These are phyloP conservation scores for Bettongia penicillata DNA, from an alignment of 2,113 vertebrate species.

Conservation along the genomic window DNA sequence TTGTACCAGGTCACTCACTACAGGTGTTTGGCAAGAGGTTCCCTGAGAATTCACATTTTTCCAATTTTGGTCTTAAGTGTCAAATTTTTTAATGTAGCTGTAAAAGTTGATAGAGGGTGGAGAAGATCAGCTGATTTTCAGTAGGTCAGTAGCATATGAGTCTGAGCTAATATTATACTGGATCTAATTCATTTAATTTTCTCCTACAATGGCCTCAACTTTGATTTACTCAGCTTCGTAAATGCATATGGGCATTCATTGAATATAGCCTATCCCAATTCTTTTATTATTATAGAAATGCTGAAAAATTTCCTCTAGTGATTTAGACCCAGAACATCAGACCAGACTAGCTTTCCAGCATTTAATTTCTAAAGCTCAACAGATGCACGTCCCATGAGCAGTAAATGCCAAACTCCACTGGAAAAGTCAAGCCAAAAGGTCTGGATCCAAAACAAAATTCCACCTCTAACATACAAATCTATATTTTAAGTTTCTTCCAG, in stretches of 20 bases:
- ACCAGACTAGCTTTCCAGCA: neutral
- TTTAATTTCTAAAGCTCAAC: neutral
- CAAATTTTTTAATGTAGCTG: neutral
- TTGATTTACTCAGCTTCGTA: constrained; percentile 1
- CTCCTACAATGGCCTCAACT: neutral
- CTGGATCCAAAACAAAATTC: neutral
- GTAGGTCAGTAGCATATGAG: neutral
- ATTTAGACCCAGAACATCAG: neutral
- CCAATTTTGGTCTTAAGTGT: neutral
- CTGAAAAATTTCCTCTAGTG: neutral
- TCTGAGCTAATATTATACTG: neutral
- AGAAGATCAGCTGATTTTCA: neutral
- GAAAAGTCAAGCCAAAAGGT: constrained; percentile 42
- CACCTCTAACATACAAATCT: constrained; percentile 7
- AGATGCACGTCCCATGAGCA: neutral
- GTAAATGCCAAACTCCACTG: constrained; percentile 38
- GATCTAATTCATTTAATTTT: neutral
- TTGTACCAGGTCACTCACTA: constrained; percentile 1
- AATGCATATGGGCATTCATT: neutral
- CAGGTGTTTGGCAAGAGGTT: neutral
- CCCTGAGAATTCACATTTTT: neutral
- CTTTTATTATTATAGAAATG: neutral
- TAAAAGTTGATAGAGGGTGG: neutral
- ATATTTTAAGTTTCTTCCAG: constrained; percentile 63
- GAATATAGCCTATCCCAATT: neutral